These are phyloP conservation scores for Sympetrum striolatum DNA, from an alignment of 2,888 invertebrate species.

Conservation along the genomic window DNA sequence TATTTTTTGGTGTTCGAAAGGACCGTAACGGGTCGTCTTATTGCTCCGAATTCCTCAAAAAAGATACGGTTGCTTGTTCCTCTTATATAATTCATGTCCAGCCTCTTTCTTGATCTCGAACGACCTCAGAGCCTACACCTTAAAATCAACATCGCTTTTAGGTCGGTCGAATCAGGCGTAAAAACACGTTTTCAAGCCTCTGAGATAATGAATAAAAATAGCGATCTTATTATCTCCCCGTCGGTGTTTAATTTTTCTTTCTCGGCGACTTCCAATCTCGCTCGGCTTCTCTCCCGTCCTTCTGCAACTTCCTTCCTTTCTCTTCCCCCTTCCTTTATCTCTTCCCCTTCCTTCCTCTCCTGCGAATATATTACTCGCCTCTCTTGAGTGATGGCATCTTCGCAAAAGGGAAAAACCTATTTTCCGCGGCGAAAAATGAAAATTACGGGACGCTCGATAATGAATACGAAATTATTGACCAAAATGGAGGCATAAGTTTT, in stretches of 20 bases:
- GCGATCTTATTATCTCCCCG: neutral
- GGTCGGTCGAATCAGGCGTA: too few relatives aligned
- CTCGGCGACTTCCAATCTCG: neutral
- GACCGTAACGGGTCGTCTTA: too few relatives aligned
- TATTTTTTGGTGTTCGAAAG: too few relatives aligned
- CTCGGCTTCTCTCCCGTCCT: neutral
- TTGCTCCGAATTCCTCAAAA: too few relatives aligned
- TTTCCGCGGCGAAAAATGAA: neutral
- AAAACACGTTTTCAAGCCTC: too few relatives aligned
- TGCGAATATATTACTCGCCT: constrained; percentile 2
- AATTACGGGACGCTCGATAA: neutral
- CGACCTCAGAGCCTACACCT: neutral
- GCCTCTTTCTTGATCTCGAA: too few relatives aligned
- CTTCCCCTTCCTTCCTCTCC: neutral
- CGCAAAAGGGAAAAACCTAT: constrained; percentile 5
- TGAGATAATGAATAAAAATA: too few relatives aligned
- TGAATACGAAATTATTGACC: constrained; percentile 15
- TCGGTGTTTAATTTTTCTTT: neutral
- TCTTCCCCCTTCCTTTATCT: neutral
- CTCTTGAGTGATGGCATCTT: constrained; percentile 11
- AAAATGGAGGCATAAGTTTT: neutral
- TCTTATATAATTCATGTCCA: too few relatives aligned
- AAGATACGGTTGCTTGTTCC: too few relatives aligned
- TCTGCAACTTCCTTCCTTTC: too few relatives aligned
- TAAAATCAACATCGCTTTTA: neutral